phyloP scores from a whole-genome alignment of 2,113 vertebrate species.

The Tachysurus vachellii region DNA sequence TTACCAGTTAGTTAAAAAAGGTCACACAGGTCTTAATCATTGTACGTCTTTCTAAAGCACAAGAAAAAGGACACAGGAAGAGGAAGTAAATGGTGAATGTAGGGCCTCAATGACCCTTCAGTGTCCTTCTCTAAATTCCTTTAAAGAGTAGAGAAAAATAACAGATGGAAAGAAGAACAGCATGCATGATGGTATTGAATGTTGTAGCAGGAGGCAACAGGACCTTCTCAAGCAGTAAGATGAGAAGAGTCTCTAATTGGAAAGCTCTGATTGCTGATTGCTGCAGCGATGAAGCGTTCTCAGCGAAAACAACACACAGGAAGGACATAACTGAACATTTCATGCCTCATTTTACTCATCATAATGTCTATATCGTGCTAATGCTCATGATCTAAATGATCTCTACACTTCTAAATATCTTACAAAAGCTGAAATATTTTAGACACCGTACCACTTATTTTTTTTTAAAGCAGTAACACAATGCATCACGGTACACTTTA shows the following conservation, averaged over 20 bases:
- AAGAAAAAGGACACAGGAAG: not conserved
- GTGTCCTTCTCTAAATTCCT: constrained; percentile 18
- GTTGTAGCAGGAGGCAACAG: not conserved
- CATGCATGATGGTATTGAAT: constrained; percentile 13
- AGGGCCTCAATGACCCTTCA: not conserved
- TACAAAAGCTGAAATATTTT: not conserved
- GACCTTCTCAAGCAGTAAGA: constrained; percentile 1
- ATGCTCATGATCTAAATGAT: not conserved
- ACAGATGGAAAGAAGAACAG: constrained; percentile 9
- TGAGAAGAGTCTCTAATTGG: not conserved
- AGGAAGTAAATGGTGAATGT: not conserved
- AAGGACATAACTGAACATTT: not conserved
- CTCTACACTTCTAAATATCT: not conserved
- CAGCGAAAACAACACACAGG: not conserved
- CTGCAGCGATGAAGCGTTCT: not conserved
- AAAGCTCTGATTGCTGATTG: not conserved
- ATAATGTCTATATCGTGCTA: not conserved
- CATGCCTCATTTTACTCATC: not conserved
- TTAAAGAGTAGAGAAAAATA: constrained; percentile 4
- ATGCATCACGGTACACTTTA: too few relatives aligned
- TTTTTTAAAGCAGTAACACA: too few relatives aligned
- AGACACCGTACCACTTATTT: too few relatives aligned
- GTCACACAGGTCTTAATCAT: not conserved
- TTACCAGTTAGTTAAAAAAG: not conserved
- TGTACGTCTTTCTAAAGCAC: not conserved